These are phyloP conservation scores for Cynocephalus volans DNA, from an alignment of 2,113 vertebrate species.

Conservation along the genomic window DNA sequence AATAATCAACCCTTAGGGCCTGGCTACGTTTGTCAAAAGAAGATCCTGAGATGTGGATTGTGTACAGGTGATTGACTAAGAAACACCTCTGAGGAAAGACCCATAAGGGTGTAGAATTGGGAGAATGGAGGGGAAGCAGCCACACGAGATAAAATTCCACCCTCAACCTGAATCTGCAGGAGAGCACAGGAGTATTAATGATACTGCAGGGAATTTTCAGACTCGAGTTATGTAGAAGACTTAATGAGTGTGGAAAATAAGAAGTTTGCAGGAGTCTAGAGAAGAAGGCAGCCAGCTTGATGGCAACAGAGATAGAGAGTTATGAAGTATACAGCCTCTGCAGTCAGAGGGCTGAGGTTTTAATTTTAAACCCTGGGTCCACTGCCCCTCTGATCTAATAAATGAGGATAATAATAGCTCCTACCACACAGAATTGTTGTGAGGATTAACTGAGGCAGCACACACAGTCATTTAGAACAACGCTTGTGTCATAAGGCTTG, in stretches of 20 bases:
- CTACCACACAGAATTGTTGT: not conserved
- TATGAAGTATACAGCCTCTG: not conserved
- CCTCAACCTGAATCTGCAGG: not conserved
- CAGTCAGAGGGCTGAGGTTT: not conserved
- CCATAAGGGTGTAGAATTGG: fast-evolving
- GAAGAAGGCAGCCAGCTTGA: not conserved
- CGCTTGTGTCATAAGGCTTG: not conserved
- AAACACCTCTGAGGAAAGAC: not conserved
- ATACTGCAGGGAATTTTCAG: not conserved
- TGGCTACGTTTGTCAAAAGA: not conserved
- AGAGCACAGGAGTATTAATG: not conserved
- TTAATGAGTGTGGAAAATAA: not conserved
- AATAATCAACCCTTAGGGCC: not conserved
- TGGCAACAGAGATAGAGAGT: not conserved
- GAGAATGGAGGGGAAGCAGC: not conserved
- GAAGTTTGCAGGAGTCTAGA: not conserved
- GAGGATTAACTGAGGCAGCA: not conserved
- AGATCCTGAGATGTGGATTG: not conserved
- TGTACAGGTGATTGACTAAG: not conserved
- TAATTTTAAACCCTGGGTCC: not conserved
- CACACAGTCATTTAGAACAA: not conserved
- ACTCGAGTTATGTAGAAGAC: not conserved
- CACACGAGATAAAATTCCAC: not conserved
- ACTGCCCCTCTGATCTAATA: not conserved
- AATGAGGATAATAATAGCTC: not conserved